phyloP scores from a whole-genome alignment of 2,888 invertebrate genomes.

The Megastigmus dorsalis region DNA sequence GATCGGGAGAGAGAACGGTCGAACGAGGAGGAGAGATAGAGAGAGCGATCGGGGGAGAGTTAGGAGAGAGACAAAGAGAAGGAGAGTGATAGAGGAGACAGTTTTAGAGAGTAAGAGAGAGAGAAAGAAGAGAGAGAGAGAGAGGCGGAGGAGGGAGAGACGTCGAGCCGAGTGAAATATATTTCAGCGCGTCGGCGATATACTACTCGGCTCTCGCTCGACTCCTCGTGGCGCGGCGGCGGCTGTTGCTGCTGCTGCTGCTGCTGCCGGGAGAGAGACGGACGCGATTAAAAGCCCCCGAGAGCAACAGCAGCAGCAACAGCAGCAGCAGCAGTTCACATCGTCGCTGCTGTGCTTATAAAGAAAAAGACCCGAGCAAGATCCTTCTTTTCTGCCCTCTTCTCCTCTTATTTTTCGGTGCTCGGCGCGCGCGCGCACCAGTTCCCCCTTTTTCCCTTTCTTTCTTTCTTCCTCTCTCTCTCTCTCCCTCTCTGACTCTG shows the following conservation, averaged over 20 bases:
- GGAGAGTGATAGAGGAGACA: conserved; percentile 46
- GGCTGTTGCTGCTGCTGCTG: neutral
- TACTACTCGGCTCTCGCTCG: conserved; percentile 17
- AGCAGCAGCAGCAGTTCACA: neutral
- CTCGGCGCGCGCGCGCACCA: too few species aligned
- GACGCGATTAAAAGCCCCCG: conserved; percentile 48
- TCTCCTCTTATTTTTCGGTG: conserved; percentile 12
- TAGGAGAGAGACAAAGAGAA: conserved; percentile 24
- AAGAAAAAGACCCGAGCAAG: conserved; percentile 22
- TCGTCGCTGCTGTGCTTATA: conserved; percentile 17
- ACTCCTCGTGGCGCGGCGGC: neutral
- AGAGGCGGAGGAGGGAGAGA: neutral
- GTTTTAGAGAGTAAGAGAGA: conserved; percentile 40
- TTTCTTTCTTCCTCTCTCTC: neutral
- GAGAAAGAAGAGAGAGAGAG: conserved; percentile 3
- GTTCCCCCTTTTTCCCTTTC: neutral
- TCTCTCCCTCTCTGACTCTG: neutral
- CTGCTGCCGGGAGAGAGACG: conserved; percentile 8
- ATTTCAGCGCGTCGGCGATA: conserved; percentile 45
- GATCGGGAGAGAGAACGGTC: neutral
- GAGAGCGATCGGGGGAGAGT: conserved; percentile 22
- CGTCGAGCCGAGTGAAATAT: conserved; percentile 51
- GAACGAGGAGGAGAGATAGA: neutral
- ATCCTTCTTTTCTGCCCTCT: conserved; percentile 22
- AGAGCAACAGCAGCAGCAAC: conserved; percentile 10